These are phyloP conservation scores for Crotalus horridus DNA, from an alignment of 2,113 vertebrate species.

Conservation along the genomic window DNA sequence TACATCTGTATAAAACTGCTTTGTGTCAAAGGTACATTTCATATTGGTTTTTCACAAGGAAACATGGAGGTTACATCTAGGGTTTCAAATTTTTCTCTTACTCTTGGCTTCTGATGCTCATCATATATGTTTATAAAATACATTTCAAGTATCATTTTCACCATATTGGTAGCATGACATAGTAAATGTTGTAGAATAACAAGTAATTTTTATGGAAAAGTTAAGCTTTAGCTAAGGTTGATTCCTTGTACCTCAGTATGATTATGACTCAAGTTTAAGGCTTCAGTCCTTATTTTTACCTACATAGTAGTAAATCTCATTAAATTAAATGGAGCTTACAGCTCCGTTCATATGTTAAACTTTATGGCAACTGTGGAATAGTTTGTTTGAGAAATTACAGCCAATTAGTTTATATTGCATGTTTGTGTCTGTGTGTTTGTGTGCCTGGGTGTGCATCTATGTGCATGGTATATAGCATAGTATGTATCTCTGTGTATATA, in stretches of 20 bases:
- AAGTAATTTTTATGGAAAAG: background rate
- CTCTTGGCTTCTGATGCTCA: background rate
- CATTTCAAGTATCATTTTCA: conserved; percentile 21
- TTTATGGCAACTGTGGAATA: background rate
- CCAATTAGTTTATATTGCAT: conserved; percentile 24
- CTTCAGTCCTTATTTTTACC: background rate
- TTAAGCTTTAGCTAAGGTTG: background rate
- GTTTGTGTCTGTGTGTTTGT: background rate
- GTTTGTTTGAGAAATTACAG: conserved; percentile 27
- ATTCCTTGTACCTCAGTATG: background rate
- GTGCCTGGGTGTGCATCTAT: background rate
- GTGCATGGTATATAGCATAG: background rate
- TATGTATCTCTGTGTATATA: background rate
- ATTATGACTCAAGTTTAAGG: background rate
- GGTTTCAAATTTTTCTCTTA: background rate
- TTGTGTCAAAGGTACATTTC: background rate
- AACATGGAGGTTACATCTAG: background rate
- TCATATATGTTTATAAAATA: background rate
- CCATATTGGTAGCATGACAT: background rate
- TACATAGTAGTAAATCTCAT: background rate
- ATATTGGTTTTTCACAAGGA: background rate
- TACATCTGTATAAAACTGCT: background rate
- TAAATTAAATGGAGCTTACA: background rate
- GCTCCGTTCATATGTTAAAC: background rate
- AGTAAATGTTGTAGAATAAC: background rate